Evolutionary conservation across 1,140 invertebrate genomes (phyloP).

Genomic region (Eurytemora carolleeae): DNA sequence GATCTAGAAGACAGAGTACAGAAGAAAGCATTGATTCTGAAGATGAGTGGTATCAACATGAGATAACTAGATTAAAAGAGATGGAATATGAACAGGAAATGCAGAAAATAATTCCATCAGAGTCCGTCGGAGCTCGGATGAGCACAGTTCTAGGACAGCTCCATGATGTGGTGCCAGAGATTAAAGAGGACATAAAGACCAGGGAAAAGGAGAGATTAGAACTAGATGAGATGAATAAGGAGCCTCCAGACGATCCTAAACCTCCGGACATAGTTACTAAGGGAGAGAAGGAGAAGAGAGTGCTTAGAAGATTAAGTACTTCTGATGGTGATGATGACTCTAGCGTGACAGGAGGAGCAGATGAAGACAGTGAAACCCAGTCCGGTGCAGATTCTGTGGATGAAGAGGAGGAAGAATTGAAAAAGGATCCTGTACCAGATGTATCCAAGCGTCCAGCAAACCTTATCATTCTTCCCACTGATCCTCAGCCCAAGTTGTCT

Average conservation of each 20-base stretch:
- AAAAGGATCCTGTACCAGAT: background rate
- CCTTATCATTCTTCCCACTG: background rate
- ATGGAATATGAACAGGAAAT: slow-evolving; percentile 42
- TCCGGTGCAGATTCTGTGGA: slow-evolving; percentile 4
- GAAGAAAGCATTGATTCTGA: slow-evolving; percentile 74
- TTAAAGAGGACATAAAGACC: background rate
- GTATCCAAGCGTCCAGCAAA: background rate
- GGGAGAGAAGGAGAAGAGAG: background rate
- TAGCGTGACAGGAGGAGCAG: background rate
- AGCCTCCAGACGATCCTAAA: slow-evolving; percentile 3
- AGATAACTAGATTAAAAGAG: slow-evolving; percentile 61
- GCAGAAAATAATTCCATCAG: slow-evolving; percentile 27
- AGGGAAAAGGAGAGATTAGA: too few relatives aligned
- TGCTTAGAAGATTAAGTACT: slow-evolving; percentile 13
- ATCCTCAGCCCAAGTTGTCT: background rate
- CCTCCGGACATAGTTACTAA: slow-evolving; percentile 5
- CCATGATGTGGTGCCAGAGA: background rate
- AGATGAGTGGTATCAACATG: slow-evolving; percentile 80
- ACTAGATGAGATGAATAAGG: background rate
- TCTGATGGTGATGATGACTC: background rate
- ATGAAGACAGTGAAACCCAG: background rate
- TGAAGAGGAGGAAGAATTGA: background rate
- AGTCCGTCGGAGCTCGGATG: slow-evolving; percentile 18
- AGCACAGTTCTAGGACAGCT: slow-evolving; percentile 19
- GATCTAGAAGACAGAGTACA: slow-evolving; percentile 67